These are phyloP conservation scores for Indicator indicator DNA, from an alignment of 2,113 vertebrate genomes.

Conservation along the genomic window DNA sequence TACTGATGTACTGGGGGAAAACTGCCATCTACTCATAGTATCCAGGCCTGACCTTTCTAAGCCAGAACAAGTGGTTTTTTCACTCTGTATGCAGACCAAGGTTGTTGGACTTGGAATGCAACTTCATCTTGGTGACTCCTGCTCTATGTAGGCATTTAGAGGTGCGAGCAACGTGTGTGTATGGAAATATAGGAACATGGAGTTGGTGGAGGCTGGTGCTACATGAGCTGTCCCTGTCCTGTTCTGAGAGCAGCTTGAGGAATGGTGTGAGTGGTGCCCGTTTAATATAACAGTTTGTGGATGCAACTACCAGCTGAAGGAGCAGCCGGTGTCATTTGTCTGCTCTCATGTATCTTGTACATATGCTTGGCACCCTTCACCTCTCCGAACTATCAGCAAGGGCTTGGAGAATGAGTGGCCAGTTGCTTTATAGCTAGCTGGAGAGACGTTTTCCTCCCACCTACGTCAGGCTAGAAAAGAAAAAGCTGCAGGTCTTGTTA, in stretches of 20 bases:
- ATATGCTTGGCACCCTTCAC: neutral
- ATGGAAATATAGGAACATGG: neutral
- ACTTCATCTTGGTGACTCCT: neutral
- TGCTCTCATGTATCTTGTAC: neutral
- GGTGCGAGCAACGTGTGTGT: accelerated
- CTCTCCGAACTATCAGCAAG: neutral
- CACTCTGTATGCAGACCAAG: too few species aligned
- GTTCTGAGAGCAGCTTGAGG: neutral
- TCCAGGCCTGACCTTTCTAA: neutral
- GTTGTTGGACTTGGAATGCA: accelerated
- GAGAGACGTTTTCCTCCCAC: neutral
- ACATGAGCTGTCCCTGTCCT: neutral
- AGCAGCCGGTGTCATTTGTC: neutral
- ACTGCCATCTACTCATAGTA: accelerated
- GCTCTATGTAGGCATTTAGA: accelerated
- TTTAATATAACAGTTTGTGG: neutral
- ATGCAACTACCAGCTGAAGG: neutral
- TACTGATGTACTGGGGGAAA: neutral
- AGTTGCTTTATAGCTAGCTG: neutral
- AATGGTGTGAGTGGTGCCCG: neutral
- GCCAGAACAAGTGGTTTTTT: neutral
- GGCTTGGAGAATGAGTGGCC: neutral
- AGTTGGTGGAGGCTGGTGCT: neutral
- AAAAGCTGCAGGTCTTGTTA: neutral
- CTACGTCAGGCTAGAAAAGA: neutral